phyloP scores from a whole-genome alignment of 2,113 vertebrate genomes.

The Charadrius vociferus region DNA sequence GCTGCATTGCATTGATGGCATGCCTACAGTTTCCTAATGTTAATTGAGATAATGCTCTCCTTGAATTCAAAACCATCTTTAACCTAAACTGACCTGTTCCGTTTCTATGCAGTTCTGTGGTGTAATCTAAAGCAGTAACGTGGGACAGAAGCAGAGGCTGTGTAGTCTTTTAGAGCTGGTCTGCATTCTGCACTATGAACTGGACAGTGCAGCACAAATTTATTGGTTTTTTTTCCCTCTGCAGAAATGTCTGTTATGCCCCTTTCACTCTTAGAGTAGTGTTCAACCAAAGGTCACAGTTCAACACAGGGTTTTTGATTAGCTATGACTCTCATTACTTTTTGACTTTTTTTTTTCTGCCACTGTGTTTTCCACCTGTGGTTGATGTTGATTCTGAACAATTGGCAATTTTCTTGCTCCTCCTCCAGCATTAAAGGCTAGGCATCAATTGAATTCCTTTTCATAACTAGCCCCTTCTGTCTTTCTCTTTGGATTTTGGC shows the following conservation, averaged over 20 bases:
- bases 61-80: neutral
- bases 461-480: neutral
- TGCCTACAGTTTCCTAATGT: neutral
- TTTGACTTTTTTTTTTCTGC: no score
- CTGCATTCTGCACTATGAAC: neutral
- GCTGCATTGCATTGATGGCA: neutral
- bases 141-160: rapidly evolving
- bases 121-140: neutral
- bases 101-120: neutral
- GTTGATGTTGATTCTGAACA: neutral
- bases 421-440: neutral
- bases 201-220: neutral
- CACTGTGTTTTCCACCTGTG: neutral
- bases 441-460: neutral
- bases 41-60: neutral
- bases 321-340: neutral
- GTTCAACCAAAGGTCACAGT: rapidly evolving
- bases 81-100: neutral
- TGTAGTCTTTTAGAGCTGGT: neutral
- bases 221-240: neutral
- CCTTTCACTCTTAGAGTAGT: neutral
- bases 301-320: neutral
- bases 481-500: neutral
- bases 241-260: neutral
- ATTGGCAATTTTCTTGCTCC: neutral